Percentiles rank a stretch among this genome's conserved stretches.
Conservation (phyloP, 2,797 vertebrate species). For the Sebastes reedi region DNA sequence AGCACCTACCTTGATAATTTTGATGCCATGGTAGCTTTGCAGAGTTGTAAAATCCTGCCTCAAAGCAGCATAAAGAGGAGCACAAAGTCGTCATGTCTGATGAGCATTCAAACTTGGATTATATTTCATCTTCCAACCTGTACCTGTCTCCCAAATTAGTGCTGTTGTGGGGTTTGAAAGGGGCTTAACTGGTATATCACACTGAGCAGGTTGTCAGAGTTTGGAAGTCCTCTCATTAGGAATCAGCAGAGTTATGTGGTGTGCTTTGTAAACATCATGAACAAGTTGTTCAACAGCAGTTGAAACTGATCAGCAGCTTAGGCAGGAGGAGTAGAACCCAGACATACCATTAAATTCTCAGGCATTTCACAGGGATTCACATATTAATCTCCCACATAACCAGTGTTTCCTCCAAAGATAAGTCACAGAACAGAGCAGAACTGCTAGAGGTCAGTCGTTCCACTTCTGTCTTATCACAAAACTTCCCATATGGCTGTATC, state of each 20-base stretch:
- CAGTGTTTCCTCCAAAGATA: conserved; percentile 17
- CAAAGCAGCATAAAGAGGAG: background rate
- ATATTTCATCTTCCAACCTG: background rate
- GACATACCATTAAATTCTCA: background rate
- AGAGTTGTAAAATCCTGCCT: background rate
- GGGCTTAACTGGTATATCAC: background rate
- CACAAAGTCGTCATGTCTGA: too few species aligned
- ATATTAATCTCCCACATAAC: conserved; percentile 3
- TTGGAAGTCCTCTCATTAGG: background rate
- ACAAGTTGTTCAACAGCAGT: background rate
- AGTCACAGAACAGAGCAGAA: background rate
- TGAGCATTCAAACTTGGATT: background rate
- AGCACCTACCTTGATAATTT: background rate
- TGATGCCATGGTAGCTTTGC: background rate
- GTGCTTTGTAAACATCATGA: background rate
- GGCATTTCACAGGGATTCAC: background rate
- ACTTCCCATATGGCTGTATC: conserved; percentile 28
- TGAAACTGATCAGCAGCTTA: background rate
- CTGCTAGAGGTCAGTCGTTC: background rate
- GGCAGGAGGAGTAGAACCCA: background rate
- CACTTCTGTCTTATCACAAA: conserved; percentile 21
- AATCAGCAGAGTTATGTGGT: background rate
- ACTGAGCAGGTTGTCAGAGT: background rate
- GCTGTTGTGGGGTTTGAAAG: background rate
- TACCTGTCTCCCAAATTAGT: background rate